Evolutionary conservation across 2,797 vertebrate genomes (phyloP), one percentile per base, ranked within the genome.

Genomic region (Yasuhikotakia modesta): DNA sequence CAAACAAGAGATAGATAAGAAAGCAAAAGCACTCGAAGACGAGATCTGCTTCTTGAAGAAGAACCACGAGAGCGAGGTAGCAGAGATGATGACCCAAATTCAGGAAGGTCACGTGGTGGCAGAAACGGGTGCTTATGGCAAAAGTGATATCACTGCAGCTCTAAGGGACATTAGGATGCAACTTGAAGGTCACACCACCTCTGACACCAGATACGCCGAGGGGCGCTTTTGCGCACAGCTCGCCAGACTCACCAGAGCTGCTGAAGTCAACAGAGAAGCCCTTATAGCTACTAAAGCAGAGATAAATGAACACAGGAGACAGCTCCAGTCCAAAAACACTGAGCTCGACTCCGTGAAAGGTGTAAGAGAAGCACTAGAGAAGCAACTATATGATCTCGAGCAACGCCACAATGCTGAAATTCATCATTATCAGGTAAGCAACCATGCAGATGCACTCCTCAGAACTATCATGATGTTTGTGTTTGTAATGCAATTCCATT

Each of bases 291-390:
- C 92, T 1, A 94, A 94, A 87, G 93, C 93, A 46, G 94, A 97
- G 86, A 95, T 96, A 27, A 85, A 85, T 0, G 94, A 95, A 85
- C 92, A 93, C 84, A 93, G 94, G 64, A 93, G 90, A 57, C 92
- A 93, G 79, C 88, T 98, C 76, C 96, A 96, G 90, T 86, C 90
- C 88, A 95, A 91, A 86, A 93, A 82, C 82, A 91, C 92, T 0
- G 95, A 97, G 82, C 86, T 97, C 16, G 95, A 98, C 85, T 90
- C 94, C 0, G 90, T 95, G 22, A 94, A 92, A 82, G 92, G 95
- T 55, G 94, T 93, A 12, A 94, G 94, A 81, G 95, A 96, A 57
- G 95, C 94, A 0, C 85, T 98, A 88, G 95, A 97, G 85, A 95
- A 89, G 83, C 96, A 98, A 85, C 90, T 95, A 1, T 91, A 88